Evolutionary conservation across 2,113 vertebrate genomes (phyloP).

Genomic region (Todiramphus saurophagus): DNA sequence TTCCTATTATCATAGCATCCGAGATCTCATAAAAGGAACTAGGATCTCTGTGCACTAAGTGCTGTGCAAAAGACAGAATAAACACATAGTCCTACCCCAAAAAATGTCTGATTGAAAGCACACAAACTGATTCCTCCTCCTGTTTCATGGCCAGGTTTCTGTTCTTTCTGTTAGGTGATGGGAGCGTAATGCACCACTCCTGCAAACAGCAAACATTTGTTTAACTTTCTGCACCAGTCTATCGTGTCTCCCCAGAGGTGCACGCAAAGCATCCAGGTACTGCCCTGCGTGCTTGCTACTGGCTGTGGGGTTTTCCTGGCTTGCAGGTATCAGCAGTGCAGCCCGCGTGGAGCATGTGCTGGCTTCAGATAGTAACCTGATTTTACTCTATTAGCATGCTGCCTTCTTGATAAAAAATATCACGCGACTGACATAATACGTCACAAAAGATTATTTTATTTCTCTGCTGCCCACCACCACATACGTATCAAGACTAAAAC

Average conservation of each 20-base stretch:
- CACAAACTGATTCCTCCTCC: background rate
- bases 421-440: background rate
- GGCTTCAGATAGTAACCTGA: background rate
- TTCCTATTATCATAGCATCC: background rate
- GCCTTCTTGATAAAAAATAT: background rate
- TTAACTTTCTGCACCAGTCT: slow-evolving; percentile 20
- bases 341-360: background rate
- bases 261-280: background rate
- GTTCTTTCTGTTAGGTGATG: background rate
- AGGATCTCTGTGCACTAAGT: background rate
- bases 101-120: background rate
- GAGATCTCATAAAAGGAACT: background rate
- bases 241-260: background rate
- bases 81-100: background rate
- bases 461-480: background rate
- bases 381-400: background rate
- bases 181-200: background rate
- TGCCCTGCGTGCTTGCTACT: background rate
- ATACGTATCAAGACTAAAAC: background rate
- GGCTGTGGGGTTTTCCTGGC: background rate
- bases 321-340: background rate
- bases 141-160: background rate
- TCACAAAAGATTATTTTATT: background rate
- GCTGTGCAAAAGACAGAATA: background rate
- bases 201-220: slow-evolving; percentile 53